phyloP scores from a whole-genome alignment of 1,140 invertebrate species.

The Agrilus planipennis region DNA sequence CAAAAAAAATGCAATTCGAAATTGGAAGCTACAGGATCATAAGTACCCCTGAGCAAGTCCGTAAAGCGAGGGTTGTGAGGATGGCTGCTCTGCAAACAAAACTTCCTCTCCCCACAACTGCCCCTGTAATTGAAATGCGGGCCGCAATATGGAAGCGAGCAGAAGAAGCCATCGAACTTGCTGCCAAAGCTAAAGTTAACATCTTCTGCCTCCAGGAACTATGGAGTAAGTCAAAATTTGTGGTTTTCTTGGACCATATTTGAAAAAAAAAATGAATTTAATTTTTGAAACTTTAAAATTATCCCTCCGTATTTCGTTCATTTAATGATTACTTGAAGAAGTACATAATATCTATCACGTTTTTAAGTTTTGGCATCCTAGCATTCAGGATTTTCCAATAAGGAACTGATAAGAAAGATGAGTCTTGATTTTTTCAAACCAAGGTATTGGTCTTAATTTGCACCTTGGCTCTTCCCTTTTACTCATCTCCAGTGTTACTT shows the following conservation, averaged over 20 bases:
- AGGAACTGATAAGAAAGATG: no score
- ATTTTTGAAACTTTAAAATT: no score
- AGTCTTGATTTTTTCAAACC: no score
- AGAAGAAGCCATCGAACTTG: conserved; percentile 61
- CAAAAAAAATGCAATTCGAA: conserved; percentile 55
- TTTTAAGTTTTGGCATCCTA: no score
- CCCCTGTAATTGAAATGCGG: conserved; percentile 65
- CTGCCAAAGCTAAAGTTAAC: conserved; percentile 70
- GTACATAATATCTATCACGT: no score
- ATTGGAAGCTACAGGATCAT: conserved; percentile 61
- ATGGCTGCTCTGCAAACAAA: conserved; percentile 85
- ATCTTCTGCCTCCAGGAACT: conserved; percentile 93
- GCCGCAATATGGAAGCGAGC: conserved; percentile 71
- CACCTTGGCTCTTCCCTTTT: no score
- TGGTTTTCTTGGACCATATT: no score
- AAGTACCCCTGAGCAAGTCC: conserved; percentile 49
- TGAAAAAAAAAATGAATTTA: conserved; percentile 2
- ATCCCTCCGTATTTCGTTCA: no score
- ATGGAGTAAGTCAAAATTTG: conserved; percentile 77
- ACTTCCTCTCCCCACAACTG: conserved; percentile 65
- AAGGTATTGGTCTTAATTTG: no score
- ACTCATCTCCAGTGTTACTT: no score
- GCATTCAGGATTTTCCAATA: no score
- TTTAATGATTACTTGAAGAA: no score
- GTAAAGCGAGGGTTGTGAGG: conserved; percentile 56